A percentile compares a stretch with the other conserved stretches of the same genome.
phyloP scores from a whole-genome alignment of 2,113 vertebrate genomes.

The Microtus ochrogaster region DNA sequence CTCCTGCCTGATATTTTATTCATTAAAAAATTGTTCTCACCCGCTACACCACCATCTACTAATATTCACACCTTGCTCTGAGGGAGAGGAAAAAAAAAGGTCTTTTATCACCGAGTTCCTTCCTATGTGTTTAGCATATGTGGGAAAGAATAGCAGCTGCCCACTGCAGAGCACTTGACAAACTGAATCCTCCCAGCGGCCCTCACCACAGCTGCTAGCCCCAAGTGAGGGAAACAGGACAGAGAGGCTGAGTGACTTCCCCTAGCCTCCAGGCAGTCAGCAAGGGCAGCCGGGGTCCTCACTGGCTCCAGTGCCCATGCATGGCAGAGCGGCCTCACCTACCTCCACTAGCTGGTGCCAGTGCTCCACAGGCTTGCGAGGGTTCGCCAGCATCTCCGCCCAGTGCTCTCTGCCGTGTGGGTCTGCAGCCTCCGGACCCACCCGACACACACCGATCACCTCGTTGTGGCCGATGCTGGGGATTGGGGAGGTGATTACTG shows the following conservation, averaged over 20 bases:
- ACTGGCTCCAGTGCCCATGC: not conserved
- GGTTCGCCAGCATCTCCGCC: slow-evolving; percentile 95
- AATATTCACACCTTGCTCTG: not conserved
- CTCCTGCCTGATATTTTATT: not conserved
- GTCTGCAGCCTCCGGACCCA: slow-evolving; percentile 92
- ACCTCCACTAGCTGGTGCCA: slow-evolving; percentile 96
- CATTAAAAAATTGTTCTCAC: not conserved
- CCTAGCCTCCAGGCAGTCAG: not conserved
- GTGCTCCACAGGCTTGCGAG: slow-evolving; percentile 96
- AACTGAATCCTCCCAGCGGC: not conserved
- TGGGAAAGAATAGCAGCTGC: not conserved
- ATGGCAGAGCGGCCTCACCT: not conserved
- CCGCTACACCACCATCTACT: not conserved
- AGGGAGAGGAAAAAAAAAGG: not conserved
- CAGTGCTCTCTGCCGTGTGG: slow-evolving; percentile 94
- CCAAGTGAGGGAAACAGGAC: not conserved
- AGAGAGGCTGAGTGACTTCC: not conserved
- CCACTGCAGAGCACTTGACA: not conserved
- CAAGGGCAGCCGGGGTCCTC: not conserved
- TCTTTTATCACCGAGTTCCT: not conserved
- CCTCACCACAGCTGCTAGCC: too few relatives aligned
- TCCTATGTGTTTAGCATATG: not conserved
- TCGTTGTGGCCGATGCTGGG: slow-evolving; percentile 95
- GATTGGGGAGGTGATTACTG: not conserved
- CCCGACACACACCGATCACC: slow-evolving; percentile 95